phyloP scores from a whole-genome alignment of 2,888 invertebrate species.

The Tineola bisselliella region DNA sequence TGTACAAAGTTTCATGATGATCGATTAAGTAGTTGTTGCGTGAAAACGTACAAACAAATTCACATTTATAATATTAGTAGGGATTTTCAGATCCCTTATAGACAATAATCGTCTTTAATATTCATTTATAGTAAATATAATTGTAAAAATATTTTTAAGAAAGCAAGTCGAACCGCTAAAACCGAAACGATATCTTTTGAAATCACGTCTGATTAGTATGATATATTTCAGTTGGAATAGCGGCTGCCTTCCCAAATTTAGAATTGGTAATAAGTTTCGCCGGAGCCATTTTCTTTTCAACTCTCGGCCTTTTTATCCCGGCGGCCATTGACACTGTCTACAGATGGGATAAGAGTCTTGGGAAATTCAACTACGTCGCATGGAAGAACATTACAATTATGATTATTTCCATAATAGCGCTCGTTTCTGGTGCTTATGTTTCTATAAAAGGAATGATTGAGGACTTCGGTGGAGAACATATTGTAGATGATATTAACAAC shows the following conservation, averaged over 20 bases:
- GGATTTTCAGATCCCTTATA: too few relatives aligned
- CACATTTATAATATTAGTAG: too few relatives aligned
- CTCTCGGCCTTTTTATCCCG: slow-evolving; percentile 78
- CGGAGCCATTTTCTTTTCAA: slow-evolving; percentile 80
- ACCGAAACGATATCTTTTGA: background rate
- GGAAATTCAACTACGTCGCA: slow-evolving; percentile 71
- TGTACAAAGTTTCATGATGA: too few relatives aligned
- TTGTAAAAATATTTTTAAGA: too few relatives aligned
- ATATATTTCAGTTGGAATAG: slow-evolving; percentile 70
- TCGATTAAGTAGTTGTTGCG: too few relatives aligned
- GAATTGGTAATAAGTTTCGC: slow-evolving; percentile 90
- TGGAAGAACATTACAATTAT: slow-evolving; percentile 70
- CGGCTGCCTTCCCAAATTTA: slow-evolving; percentile 83
- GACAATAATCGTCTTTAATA: too few relatives aligned
- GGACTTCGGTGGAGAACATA: slow-evolving; percentile 25
- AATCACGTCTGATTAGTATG: background rate
- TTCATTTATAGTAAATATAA: too few relatives aligned
- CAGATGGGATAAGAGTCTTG: slow-evolving; percentile 73
- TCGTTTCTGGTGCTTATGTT: slow-evolving; percentile 48
- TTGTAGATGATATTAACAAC: slow-evolving; percentile 14
- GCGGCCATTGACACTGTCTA: slow-evolving; percentile 78
- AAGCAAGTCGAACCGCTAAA: background rate
- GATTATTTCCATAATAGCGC: slow-evolving; percentile 36
- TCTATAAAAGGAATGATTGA: slow-evolving; percentile 45
- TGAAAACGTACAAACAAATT: too few relatives aligned